Base-by-base conservation (phyloP, 1,140 invertebrate genomes). In the Eupristina koningsbergeri region DNA sequence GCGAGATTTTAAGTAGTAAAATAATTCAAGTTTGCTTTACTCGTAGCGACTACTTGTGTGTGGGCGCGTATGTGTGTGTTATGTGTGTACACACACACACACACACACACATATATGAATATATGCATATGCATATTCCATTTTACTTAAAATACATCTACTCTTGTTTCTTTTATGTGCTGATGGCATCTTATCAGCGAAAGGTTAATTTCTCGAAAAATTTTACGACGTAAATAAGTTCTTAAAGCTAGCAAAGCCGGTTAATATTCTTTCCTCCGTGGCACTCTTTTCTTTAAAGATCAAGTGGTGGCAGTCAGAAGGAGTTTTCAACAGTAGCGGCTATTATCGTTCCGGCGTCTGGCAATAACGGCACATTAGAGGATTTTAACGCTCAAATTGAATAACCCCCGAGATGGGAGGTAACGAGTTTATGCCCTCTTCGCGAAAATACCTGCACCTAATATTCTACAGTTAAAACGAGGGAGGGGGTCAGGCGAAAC, bases 371-470 rank as follows among this genome's bases (percentile, higher is more conserved):
- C 89, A 88, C 88, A 91, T 92, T 92, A 91, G 88, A 90, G 89
- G 87, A 91, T 91, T 92, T 92, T 90, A 92, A 91, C 88, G 88
- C 86, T 79, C 83, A 91, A 92, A 92, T 92, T 91, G 89, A 92
- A 91, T 92, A 91, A 91, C 87, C 88, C 86, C 85, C 73, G 85
- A 87, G 86, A 61, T 79, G 69, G 86, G 87, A 77, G 86, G 86
- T 91, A 91, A 92, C 89, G 88, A 91, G 88, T 87, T 91, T 91
- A 88, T 86, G 86, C 85, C 85, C 87, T 88, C 87, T 89, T 87
- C 73, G 89, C 88, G 88, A 85, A 91, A 90, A 90, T 89, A 86
- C 85, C 87, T 88, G 83, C 83, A 80, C 69, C 83, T 84, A 84
- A 80, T 86, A 83, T 86, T 80, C 77, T 69, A 78, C 80, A 84